Conservation (phyloP, 1,140 invertebrate genomes). For the Planococcus citri region DNA sequence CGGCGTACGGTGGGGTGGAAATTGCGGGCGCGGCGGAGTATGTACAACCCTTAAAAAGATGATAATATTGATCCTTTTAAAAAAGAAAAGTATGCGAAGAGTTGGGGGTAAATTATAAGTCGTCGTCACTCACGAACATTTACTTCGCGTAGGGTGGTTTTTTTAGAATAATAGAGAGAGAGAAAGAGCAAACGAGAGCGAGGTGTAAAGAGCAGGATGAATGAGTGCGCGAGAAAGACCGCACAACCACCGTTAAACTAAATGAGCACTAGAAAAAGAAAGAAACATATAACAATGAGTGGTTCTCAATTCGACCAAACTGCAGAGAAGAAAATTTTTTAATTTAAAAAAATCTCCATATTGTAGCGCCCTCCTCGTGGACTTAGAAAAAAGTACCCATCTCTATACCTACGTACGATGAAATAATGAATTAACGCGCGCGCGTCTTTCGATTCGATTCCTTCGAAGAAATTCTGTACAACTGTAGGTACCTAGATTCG, state of each 20-base stretch:
- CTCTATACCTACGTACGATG: too few relatives aligned
- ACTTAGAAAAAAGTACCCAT: too few relatives aligned
- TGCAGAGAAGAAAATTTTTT: not conserved
- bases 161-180: slow-evolving; percentile 17
- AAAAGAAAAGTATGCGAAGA: slow-evolving; percentile 24
- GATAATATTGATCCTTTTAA: slow-evolving; percentile 27
- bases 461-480: too few relatives aligned
- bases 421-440: too few relatives aligned
- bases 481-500: too few relatives aligned
- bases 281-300: not conserved
- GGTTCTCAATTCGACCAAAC: slow-evolving; percentile 11
- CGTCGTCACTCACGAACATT: slow-evolving; percentile 22
- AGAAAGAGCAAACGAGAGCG: slow-evolving; percentile 2
- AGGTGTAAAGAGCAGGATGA: slow-evolving; percentile 14
- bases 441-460: too few relatives aligned
- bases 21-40: slow-evolving; percentile 6
- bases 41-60: slow-evolving; percentile 25
- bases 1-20: not conserved
- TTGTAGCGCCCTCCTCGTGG: too few relatives aligned
- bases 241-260: slow-evolving; percentile 6
- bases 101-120: slow-evolving; percentile 26
- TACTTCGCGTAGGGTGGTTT: slow-evolving; percentile 18
- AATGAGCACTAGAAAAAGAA: slow-evolving; percentile 8
- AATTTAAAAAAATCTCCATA: slow-evolving; percentile 9
- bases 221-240: slow-evolving; percentile 18